Percentiles rank a stretch among this genome's conserved stretches.
Conservation (phyloP, 2,797 vertebrate species). For the Hypotaenidia philippensis region DNA sequence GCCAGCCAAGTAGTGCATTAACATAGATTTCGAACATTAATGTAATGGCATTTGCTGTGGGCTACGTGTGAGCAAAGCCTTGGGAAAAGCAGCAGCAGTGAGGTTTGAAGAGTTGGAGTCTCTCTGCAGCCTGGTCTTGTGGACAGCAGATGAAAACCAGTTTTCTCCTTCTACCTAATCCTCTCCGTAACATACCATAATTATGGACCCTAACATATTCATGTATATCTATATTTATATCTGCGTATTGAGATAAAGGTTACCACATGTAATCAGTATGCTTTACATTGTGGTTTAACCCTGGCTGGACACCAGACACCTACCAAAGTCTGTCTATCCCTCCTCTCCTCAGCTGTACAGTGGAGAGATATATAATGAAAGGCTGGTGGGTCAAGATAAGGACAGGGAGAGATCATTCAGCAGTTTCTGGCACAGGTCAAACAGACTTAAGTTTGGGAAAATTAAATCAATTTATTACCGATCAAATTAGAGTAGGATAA, state of each 20-base stretch:
- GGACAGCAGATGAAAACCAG: neutral
- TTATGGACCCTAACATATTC: neutral
- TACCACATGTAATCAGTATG: fast-evolving
- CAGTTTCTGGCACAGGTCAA: too few relatives aligned
- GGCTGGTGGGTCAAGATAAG: too few relatives aligned
- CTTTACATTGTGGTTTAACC: neutral
- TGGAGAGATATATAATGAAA: too few relatives aligned
- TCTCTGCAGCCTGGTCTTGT: neutral
- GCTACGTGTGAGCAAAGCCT: conserved; percentile 2
- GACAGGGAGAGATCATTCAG: too few relatives aligned
- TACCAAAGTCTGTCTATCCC: neutral
- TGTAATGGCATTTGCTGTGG: conserved; percentile 14
- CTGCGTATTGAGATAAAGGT: neutral
- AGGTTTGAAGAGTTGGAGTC: neutral
- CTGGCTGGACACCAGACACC: neutral
- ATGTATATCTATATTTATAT: neutral
- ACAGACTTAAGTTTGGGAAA: too few relatives aligned
- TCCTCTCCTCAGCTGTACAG: too few relatives aligned
- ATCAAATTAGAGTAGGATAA: too few relatives aligned
- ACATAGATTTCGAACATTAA: conserved; percentile 51
- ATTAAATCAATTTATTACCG: too few relatives aligned
- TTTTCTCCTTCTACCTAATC: neutral
- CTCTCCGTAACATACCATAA: neutral
- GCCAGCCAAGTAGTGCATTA: conserved; percentile 47
- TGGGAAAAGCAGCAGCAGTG: neutral